phyloP scores from a whole-genome alignment of 2,797 vertebrate species.

The Danio jaintianensis region DNA sequence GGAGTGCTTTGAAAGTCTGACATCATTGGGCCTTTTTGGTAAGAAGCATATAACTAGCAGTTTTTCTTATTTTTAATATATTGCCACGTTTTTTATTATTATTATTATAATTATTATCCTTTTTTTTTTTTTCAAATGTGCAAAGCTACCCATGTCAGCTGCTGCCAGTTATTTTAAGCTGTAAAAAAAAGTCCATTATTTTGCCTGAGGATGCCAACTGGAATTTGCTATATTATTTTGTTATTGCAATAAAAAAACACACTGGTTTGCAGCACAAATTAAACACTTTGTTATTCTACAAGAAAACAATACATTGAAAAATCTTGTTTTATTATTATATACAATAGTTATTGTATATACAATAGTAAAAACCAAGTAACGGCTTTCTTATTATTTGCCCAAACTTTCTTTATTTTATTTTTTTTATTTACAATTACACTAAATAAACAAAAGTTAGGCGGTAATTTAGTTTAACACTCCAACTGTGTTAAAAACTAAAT shows the following conservation, averaged over 20 bases:
- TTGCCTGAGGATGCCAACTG: background rate
- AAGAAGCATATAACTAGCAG: conserved; percentile 18
- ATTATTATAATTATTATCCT: too few species aligned
- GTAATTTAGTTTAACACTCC: too few species aligned
- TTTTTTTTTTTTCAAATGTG: too few species aligned
- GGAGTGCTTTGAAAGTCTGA: conserved; percentile 17
- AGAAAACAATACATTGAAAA: background rate
- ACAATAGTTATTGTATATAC: background rate
- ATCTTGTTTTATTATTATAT: background rate
- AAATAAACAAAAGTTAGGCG: too few species aligned
- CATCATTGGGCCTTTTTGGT: background rate
- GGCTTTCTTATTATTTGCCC: too few species aligned
- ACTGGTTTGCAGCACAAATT: background rate
- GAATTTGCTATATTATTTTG: background rate
- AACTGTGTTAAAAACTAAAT: too few species aligned
- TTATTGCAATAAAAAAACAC: too few species aligned
- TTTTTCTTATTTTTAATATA: too few species aligned
- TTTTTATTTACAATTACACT: too few species aligned
- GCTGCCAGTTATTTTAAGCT: background rate
- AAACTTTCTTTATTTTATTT: too few species aligned
- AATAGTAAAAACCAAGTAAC: background rate
- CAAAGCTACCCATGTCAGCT: background rate
- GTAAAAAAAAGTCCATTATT: background rate
- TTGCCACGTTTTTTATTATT: too few species aligned
- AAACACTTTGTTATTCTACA: background rate